A percentile compares a stretch with the other conserved stretches of the same genome.
Conservation (phyloP, 2,797 vertebrate genomes). For the Hydrolagus colliei region DNA sequence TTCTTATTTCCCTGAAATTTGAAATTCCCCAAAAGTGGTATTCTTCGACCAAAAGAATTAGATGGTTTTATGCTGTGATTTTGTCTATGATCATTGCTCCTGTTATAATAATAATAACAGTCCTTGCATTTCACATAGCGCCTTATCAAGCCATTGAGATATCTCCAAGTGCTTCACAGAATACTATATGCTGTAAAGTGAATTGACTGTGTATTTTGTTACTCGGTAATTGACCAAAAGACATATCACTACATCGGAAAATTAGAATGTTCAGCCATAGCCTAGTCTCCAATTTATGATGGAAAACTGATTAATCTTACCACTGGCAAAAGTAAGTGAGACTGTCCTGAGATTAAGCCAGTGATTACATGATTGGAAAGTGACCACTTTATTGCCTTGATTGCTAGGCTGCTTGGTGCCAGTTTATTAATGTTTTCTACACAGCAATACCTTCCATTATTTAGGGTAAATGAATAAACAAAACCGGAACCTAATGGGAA, state of each 20-base stretch:
- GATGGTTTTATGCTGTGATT: neutral
- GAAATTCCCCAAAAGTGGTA: neutral
- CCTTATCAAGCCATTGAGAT: too few species aligned
- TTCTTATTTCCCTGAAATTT: neutral
- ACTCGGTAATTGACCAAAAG: too few species aligned
- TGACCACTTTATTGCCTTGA: neutral
- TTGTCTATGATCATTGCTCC: neutral
- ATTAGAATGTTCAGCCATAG: neutral
- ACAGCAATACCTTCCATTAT: constrained; percentile 1
- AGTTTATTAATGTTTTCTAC: neutral
- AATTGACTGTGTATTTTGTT: too few species aligned
- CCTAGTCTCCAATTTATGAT: neutral
- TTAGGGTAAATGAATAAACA: constrained; percentile 25
- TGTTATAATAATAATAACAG: neutral
- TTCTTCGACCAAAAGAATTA: neutral
- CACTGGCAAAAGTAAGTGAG: neutral
- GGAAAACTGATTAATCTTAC: neutral
- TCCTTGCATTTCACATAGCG: too few species aligned
- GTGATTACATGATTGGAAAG: neutral
- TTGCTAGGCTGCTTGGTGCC: neutral
- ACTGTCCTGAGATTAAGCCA: neutral
- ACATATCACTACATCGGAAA: too few species aligned
- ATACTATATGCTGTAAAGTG: too few species aligned
- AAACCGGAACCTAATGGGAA: constrained; percentile 21
- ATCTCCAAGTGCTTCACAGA: too few species aligned